Base-by-base conservation (phyloP, 2,888 invertebrate genomes). In the Tenodera sinensis region DNA sequence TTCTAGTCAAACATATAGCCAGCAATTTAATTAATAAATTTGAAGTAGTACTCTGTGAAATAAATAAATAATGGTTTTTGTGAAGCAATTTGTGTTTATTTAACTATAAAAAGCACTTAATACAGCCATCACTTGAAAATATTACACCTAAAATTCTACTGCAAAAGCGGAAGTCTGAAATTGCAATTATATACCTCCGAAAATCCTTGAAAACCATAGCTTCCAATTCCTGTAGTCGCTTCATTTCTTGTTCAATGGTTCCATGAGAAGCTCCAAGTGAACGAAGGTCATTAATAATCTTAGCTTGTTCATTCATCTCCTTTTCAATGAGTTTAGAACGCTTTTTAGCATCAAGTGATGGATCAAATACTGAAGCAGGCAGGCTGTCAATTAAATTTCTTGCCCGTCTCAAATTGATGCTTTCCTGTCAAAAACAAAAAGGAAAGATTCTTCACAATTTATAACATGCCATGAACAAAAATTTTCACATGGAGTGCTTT, bases 241-340 rank as follows among this genome's bases (percentile, higher is more conserved):
- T 96, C 94, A 98, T 96, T 94, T 99, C 99, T 91, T 97, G 96
- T 92, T 99, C 98, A 89, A 99, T 97, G 4, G 98, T 98, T 84
- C 96, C 96, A 92, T 97, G 97, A 30, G 97, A 97, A 54, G 98
- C 98, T 0, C 98, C 98, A 84, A 98, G 94, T 8, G 97, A 96
- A 91, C 97, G 95, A 91, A 99, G 94, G 93, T 99, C 99, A 93
- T 98, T 98, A 90, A 99, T 98, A 89, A 98, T 97, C 94, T 98
- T 98, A 20, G 98, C 97, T 93, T 99, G 98, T 93, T 99, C 99
- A 92, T 98, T 98, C 98, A 99, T 98, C 94, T 98, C 98, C 92
- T 97, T 97, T 93, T 99, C 99, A 92, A 99, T 97, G 90, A 98
- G 95, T 92, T 98, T 97, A n/a, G 98, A 98, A 27, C 98, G 95